Percentiles rank a stretch among this genome's conserved stretches.
These are phyloP conservation scores for Pasiphila rectangulata DNA, from an alignment of 2,888 invertebrate genomes.

Conservation along the genomic window DNA sequence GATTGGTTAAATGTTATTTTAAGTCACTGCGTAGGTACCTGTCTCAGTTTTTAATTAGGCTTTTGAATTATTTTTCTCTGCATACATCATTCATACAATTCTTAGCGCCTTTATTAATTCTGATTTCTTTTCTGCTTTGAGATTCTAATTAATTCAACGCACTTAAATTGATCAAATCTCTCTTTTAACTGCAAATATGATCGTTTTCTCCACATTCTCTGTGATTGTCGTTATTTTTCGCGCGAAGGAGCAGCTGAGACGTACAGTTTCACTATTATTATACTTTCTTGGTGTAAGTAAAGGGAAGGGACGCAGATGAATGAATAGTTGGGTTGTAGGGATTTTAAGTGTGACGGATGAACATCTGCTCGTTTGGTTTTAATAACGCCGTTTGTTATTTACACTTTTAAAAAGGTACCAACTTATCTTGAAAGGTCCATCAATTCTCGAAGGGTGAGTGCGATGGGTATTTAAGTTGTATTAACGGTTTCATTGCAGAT, in stretches of 20 bases:
- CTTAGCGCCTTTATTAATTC: no score
- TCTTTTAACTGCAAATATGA: constrained; percentile 17
- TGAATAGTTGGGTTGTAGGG: not conserved
- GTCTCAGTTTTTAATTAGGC: no score
- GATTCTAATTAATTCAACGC: constrained; percentile 38
- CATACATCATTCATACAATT: no score
- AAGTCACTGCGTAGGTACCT: no score
- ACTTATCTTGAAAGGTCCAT: constrained; percentile 42
- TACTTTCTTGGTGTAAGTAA: not conserved
- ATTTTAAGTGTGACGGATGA: constrained; percentile 39
- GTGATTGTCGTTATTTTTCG: constrained; percentile 7
- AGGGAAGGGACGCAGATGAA: not conserved
- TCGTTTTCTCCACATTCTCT: constrained; percentile 44
- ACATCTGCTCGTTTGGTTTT: constrained; percentile 56
- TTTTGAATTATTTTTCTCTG: no score
- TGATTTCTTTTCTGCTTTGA: constrained; percentile 35
- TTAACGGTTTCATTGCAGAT: constrained; percentile 32
- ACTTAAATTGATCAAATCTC: constrained; percentile 25
- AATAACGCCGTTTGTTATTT: constrained; percentile 18
- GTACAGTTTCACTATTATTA: not conserved
- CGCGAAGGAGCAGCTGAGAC: constrained; percentile 13
- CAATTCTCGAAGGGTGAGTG: constrained; percentile 46
- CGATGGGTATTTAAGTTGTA: constrained; percentile 40
- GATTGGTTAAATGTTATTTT: no score
- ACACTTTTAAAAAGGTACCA: constrained; percentile 16